Evolutionary conservation across 2,113 vertebrate genomes (phyloP).

Genomic region (Oenanthe oenanthe): DNA sequence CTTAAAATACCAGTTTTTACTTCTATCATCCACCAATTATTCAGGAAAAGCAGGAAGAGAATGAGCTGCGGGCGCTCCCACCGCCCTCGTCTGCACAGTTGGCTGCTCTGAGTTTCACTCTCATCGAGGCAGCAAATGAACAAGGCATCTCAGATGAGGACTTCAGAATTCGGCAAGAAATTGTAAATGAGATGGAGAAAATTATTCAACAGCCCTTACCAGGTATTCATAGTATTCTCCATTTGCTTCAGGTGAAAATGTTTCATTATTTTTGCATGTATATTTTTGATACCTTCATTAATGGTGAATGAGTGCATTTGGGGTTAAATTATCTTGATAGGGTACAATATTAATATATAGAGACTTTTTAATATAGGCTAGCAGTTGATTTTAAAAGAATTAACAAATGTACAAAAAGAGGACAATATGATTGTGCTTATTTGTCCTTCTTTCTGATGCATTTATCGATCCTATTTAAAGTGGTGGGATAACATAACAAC

Average conservation of each 20-base stretch:
- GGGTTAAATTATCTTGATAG: background rate
- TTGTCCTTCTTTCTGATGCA: background rate
- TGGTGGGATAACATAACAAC: background rate
- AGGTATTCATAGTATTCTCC: conserved; percentile 72
- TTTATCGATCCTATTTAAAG: background rate
- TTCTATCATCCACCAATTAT: conserved; percentile 11
- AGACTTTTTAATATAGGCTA: background rate
- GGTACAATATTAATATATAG: background rate
- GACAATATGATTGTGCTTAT: background rate
- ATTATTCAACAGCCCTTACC: conserved; percentile 85
- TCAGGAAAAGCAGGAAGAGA: conserved; percentile 98
- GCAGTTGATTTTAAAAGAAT: background rate
- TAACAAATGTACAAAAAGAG: background rate
- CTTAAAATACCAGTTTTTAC: background rate
- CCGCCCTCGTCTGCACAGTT: conserved; percentile 86
- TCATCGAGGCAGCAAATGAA: conserved; percentile 82
- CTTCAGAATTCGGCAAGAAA: conserved; percentile 83
- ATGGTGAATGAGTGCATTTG: background rate
- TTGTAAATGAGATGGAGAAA: conserved; percentile 89
- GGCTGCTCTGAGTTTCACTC: conserved; percentile 84
- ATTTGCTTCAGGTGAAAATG: background rate
- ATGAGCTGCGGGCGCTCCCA: conserved; percentile 89
- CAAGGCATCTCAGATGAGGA: conserved; percentile 94
- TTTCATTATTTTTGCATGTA: background rate
- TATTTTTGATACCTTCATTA: background rate